phyloP scores from a whole-genome alignment of 2,113 vertebrate species.

The Oreochromis niloticus region DNA sequence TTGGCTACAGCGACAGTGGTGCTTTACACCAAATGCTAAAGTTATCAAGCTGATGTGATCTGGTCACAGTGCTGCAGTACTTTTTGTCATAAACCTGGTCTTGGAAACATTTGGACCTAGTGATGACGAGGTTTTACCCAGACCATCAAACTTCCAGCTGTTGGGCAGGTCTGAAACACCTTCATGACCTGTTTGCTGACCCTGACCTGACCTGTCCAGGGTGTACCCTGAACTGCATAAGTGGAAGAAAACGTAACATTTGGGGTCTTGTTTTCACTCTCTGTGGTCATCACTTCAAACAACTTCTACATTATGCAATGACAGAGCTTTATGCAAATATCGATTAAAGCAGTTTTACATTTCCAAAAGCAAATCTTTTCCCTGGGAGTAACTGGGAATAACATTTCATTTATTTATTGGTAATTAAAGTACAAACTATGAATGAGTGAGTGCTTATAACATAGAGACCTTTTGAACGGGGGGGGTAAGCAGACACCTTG shows the following conservation, averaged over 20 bases:
- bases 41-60: background rate
- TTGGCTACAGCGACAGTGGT: background rate
- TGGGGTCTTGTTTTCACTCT: background rate
- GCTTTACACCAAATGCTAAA: background rate
- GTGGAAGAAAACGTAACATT: background rate
- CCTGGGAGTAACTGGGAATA: background rate
- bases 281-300: background rate
- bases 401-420: fast-evolving
- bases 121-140: background rate
- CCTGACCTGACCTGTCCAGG: background rate
- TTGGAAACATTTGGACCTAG: background rate
- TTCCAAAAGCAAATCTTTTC: background rate
- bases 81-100: background rate
- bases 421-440: fast-evolving
- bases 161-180: background rate
- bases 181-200: background rate
- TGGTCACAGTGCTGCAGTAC: background rate
- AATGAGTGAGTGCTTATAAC: background rate
- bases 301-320: background rate
- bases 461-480: conserved; percentile 27
- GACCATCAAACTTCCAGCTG: background rate
- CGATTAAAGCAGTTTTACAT: background rate
- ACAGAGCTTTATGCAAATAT: background rate
- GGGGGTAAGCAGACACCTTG: conserved; percentile 58
- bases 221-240: background rate